These are phyloP conservation scores for Syrista parreyssii DNA, from an alignment of 2,888 invertebrate species.

Conservation along the genomic window DNA sequence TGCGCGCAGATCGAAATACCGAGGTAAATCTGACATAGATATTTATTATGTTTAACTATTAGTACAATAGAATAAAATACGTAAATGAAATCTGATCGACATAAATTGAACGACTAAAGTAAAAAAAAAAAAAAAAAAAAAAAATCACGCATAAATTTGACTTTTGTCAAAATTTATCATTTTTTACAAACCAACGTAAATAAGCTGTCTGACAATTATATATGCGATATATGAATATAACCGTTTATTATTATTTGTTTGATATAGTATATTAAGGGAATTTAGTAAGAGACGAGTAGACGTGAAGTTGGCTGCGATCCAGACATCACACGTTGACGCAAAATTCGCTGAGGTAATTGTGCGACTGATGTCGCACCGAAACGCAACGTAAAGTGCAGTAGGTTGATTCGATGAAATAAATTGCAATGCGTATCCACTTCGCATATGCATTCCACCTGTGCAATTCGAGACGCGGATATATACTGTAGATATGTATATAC, in stretches of 20 bases:
- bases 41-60: not conserved
- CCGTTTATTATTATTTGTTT: not conserved
- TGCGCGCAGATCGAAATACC: not conserved
- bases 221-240: not conserved
- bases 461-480: not conserved
- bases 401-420: not conserved
- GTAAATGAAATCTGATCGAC: not conserved
- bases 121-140: not conserved
- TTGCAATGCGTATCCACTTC: not conserved
- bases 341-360: slow-evolving; percentile 33
- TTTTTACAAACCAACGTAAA: not conserved
- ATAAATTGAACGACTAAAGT: not conserved
- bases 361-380: slow-evolving; percentile 21
- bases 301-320: slow-evolving; percentile 36
- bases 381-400: not conserved
- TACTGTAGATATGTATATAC: not conserved
- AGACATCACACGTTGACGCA: slow-evolving; percentile 24
- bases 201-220: not conserved
- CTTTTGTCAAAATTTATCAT: not conserved
- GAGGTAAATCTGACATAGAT: not conserved
- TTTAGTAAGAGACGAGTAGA: slow-evolving; percentile 13
- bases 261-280: not conserved
- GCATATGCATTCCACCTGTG: not conserved
- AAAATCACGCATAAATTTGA: not conserved
- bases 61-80: not conserved